These are phyloP conservation scores for Heteromyza rotundicornis DNA, from an alignment of 2,888 invertebrate genomes.

Conservation along the genomic window DNA sequence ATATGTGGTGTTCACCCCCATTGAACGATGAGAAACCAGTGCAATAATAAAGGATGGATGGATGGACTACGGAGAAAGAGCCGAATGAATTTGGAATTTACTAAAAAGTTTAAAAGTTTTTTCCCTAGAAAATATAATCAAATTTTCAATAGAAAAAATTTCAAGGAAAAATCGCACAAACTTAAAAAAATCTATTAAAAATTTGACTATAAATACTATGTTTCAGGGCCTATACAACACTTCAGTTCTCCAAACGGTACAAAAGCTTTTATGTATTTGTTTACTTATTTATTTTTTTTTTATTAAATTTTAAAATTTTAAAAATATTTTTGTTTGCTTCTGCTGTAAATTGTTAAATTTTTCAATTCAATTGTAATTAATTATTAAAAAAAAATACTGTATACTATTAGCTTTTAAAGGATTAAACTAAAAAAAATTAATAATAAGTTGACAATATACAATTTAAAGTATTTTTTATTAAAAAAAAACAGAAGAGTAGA, in stretches of 20 bases:
- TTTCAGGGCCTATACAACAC: too few relatives aligned
- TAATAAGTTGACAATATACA: constrained; percentile 1
- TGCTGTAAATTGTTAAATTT: not conserved
- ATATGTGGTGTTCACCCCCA: too few relatives aligned
- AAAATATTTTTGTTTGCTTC: not conserved
- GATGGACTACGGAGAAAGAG: not conserved
- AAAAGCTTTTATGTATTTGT: too few relatives aligned
- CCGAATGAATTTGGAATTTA: too few relatives aligned
- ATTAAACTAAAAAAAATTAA: not conserved
- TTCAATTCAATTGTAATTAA: not conserved
- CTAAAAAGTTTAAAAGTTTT: not conserved
- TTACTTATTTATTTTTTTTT: too few relatives aligned
- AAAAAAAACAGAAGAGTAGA: not conserved
- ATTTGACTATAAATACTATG: too few relatives aligned
- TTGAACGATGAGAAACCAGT: too few relatives aligned
- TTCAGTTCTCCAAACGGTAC: too few relatives aligned
- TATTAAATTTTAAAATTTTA: not conserved
- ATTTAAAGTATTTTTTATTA: not conserved
- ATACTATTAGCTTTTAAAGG: not conserved
- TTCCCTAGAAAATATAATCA: too few relatives aligned
- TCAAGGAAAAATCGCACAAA: not conserved
- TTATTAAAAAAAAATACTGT: not conserved
- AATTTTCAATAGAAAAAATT: too few relatives aligned
- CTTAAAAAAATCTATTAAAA: not conserved
- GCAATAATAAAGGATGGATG: too few relatives aligned